A percentile compares a stretch with the other conserved stretches of the same genome.
Evolutionary conservation across 2,113 vertebrate species (phyloP).

Genomic region (Orcinus orca): DNA sequence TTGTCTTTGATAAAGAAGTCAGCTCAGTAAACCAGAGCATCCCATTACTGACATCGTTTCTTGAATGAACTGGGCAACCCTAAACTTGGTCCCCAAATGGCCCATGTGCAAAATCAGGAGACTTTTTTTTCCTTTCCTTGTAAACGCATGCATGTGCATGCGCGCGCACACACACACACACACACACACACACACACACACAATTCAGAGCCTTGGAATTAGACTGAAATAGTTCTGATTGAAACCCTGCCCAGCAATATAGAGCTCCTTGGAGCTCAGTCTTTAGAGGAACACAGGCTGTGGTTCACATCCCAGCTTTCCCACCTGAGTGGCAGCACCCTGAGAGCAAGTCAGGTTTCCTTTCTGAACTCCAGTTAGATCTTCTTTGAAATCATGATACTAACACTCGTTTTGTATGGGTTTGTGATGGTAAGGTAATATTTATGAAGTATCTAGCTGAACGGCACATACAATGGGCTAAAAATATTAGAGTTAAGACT

Average conservation of each 20-base stretch:
- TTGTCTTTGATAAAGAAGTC: not conserved
- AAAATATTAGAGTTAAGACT: not conserved
- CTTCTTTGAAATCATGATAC: not conserved
- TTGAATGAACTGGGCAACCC: not conserved
- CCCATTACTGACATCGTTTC: no score
- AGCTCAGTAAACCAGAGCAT: not conserved
- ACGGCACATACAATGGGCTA: fast-evolving
- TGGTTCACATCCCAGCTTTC: not conserved
- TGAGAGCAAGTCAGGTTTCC: fast-evolving
- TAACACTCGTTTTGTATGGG: not conserved
- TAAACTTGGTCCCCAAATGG: not conserved
- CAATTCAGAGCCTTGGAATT: not conserved
- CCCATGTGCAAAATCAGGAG: not conserved
- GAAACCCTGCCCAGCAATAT: not conserved
- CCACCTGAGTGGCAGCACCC: fast-evolving
- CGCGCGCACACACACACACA: not conserved
- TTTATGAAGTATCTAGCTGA: not conserved
- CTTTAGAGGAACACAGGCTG: not conserved
- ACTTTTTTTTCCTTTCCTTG: not conserved
- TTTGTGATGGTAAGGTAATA: not conserved
- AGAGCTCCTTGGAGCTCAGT: no score
- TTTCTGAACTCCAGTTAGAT: not conserved
- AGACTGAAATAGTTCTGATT: not conserved
- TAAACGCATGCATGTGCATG: fast-evolving
- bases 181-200: not conserved